These are phyloP conservation scores for Tipula unca DNA, from an alignment of 2,888 invertebrate species.

Conservation along the genomic window DNA sequence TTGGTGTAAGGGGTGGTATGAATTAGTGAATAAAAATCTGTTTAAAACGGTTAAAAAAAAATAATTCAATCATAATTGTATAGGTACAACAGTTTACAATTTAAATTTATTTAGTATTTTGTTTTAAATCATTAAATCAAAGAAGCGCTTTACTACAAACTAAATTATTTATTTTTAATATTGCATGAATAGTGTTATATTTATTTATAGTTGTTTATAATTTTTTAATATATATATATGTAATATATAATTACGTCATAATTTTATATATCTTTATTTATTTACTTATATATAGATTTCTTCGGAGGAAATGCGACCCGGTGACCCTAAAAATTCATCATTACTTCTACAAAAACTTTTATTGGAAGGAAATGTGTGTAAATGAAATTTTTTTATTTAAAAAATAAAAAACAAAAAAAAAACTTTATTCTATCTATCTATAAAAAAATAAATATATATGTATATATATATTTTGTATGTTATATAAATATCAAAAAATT, in stretches of 20 bases:
- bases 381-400: constrained; percentile 18
- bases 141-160: neutral
- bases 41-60: no score
- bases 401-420: neutral
- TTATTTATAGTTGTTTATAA: neutral
- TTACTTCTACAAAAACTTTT: constrained; percentile 77
- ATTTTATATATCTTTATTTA: constrained; percentile 21
- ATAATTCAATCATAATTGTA: no score
- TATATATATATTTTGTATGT: constrained; percentile 24
- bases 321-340: constrained; percentile 68
- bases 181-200: neutral
- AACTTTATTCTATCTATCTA: constrained; percentile 23
- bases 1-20: no score
- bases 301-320: constrained; percentile 64
- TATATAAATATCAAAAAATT: constrained; percentile 31
- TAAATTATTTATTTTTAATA: neutral
- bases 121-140: neutral
- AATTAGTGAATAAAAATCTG: no score
- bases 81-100: neutral
- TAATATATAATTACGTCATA: neutral
- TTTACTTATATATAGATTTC: constrained; percentile 51
- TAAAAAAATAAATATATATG: constrained; percentile 28
- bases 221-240: neutral
- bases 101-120: neutral
- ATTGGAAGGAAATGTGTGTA: constrained; percentile 49